Conservation (phyloP, 2,888 invertebrate genomes). For the Heliothis peltigera region DNA sequence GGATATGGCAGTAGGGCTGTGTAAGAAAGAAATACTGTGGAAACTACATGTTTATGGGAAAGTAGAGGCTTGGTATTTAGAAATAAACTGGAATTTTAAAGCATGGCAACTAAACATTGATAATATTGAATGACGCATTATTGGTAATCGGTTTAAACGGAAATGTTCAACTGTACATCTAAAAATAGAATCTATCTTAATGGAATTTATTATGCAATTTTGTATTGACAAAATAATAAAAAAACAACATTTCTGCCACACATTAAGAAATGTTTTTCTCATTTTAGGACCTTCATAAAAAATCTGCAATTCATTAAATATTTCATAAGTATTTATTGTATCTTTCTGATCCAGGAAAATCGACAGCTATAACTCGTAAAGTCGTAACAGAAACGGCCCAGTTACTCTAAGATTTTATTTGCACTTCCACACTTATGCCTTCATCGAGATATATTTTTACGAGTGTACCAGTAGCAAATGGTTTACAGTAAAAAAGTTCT, state of each 20-base stretch:
- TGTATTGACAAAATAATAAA: no score
- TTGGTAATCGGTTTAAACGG: no score
- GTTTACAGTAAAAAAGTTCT: slow-evolving; percentile 49
- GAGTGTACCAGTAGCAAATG: slow-evolving; percentile 51
- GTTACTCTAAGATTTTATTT: slow-evolving; percentile 46
- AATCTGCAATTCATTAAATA: background rate
- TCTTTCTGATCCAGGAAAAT: slow-evolving; percentile 8
- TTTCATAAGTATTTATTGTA: slow-evolving; percentile 9
- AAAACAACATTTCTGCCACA: background rate
- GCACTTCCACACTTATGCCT: slow-evolving; percentile 35
- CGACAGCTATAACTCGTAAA: slow-evolving; percentile 36
- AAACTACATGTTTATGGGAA: slow-evolving; percentile 7
- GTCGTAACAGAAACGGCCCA: slow-evolving; percentile 23
- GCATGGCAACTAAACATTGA: no score
- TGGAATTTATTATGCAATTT: no score
- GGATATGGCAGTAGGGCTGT: slow-evolving; percentile 69
- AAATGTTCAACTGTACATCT: no score
- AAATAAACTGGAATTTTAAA: no score
- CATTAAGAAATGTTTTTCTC: background rate
- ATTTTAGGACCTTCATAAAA: background rate
- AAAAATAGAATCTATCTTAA: no score
- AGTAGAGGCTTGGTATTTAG: slow-evolving; percentile 19
- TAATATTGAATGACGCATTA: no score
- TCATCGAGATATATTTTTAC: slow-evolving; percentile 56
- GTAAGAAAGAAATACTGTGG: slow-evolving; percentile 15